phyloP scores from a whole-genome alignment of 2,797 vertebrate genomes.

The Ptychobarbus kaznakovi region DNA sequence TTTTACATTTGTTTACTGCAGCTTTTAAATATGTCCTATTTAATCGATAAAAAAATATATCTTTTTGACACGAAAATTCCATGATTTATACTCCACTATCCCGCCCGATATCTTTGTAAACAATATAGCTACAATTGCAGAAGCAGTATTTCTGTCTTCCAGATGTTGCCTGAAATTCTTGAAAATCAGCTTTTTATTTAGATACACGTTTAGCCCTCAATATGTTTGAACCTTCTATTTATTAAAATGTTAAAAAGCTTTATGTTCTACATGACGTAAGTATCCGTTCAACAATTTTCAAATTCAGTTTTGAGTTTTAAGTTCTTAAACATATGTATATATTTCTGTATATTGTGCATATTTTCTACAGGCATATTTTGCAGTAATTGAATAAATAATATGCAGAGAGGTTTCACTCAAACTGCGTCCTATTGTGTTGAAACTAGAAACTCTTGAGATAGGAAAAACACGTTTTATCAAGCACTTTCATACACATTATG shows the following conservation, averaged over 20 bases:
- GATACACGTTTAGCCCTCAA: constrained; percentile 39
- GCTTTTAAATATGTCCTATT: constrained; percentile 64
- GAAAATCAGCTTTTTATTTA: constrained; percentile 58
- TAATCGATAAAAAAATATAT: constrained; percentile 72
- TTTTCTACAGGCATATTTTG: constrained; percentile 65
- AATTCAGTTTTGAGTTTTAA: constrained; percentile 63
- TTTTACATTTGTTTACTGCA: constrained; percentile 54
- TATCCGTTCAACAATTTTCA: constrained; percentile 61
- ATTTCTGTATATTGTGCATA: constrained; percentile 74
- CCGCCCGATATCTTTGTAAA: constrained; percentile 81
- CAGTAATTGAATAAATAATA: constrained; percentile 52
- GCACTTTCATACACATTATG: constrained; percentile 43
- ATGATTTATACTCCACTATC: constrained; percentile 73
- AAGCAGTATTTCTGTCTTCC: constrained; percentile 49
- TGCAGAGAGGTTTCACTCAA: constrained; percentile 49
- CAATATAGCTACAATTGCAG: constrained; percentile 75
- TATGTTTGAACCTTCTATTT: constrained; percentile 57
- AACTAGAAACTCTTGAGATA: constrained; percentile 42
- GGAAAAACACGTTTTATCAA: constrained; percentile 34
- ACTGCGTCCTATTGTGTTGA: constrained; percentile 48
- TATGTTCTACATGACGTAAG: constrained; percentile 52
- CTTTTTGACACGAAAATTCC: constrained; percentile 71
- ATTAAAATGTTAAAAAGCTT: constrained; percentile 58
- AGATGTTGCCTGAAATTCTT: constrained; percentile 60
- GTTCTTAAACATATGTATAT: constrained; percentile 78